A percentile compares a stretch with the other conserved stretches of the same genome.
These are phyloP conservation scores for Sander lucioperca DNA, from an alignment of 2,113 vertebrate species.

Conservation along the genomic window DNA sequence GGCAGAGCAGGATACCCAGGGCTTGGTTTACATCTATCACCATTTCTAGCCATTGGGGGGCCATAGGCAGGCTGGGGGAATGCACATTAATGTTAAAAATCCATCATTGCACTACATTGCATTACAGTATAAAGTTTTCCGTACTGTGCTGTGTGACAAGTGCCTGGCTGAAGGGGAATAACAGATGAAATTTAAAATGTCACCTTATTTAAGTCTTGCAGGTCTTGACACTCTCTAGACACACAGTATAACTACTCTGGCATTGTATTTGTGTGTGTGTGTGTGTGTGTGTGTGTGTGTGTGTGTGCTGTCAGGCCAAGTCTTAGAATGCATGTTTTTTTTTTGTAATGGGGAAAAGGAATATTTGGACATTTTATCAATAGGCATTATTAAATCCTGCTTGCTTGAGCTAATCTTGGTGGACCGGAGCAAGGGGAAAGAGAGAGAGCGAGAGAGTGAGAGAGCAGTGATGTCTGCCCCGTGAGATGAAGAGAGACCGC, in stretches of 20 bases:
- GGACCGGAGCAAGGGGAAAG: slow-evolving; percentile 58
- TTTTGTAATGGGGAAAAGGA: slow-evolving; percentile 82
- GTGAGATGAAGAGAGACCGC: slow-evolving; percentile 92
- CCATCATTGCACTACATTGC: neutral
- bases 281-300: slow-evolving; percentile 25
- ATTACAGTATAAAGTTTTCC: slow-evolving; percentile 39
- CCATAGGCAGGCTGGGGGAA: too few relatives aligned
- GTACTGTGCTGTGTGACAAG: slow-evolving; percentile 26
- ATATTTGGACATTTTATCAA: slow-evolving; percentile 90
- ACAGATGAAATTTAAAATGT: slow-evolving; percentile 68
- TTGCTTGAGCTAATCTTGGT: slow-evolving; percentile 86
- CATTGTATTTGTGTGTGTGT: slow-evolving; percentile 49
- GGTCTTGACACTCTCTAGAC: slow-evolving; percentile 61
- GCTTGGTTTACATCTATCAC: too few relatives aligned
- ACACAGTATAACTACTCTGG: slow-evolving; percentile 43
- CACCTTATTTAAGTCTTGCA: slow-evolving; percentile 53
- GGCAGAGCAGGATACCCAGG: too few relatives aligned
- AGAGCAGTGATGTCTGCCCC: slow-evolving; percentile 80
- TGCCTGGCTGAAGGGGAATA: slow-evolving; percentile 37
- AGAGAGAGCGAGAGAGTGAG: slow-evolving; percentile 57
- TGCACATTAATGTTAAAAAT: too few relatives aligned
- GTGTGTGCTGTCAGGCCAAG: slow-evolving; percentile 45
- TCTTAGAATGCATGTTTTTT: slow-evolving; percentile 51
- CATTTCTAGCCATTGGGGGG: too few relatives aligned
- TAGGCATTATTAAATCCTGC: slow-evolving; percentile 89